Conservation (phyloP, 2,888 invertebrate genomes). For the Chorisops tibialis region DNA sequence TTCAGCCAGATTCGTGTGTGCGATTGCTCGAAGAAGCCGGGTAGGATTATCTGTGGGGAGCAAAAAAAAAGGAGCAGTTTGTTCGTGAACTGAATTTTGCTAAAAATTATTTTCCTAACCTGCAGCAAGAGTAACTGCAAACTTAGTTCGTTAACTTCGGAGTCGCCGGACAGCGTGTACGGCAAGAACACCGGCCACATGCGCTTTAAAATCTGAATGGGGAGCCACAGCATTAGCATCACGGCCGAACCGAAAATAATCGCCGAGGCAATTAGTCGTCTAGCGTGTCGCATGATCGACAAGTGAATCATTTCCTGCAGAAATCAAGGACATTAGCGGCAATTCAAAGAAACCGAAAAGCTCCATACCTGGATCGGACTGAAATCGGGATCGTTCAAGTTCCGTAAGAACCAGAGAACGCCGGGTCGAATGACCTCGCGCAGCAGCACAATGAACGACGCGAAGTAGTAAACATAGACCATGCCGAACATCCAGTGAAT, state of each 20-base stretch:
- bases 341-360: background rate
- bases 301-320: slow-evolving; percentile 95
- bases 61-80: background rate
- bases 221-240: slow-evolving; percentile 93
- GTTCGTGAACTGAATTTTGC: background rate
- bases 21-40: slow-evolving; percentile 92
- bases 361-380: slow-evolving; percentile 88
- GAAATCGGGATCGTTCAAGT: slow-evolving; percentile 98
- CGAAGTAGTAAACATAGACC: slow-evolving; percentile 99
- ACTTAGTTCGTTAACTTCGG: slow-evolving; percentile 90
- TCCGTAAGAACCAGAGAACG: slow-evolving; percentile 95
- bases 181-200: slow-evolving; percentile 87
- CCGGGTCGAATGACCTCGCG: slow-evolving; percentile 95
- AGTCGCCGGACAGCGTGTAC: slow-evolving; percentile 85
- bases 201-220: slow-evolving; percentile 79
- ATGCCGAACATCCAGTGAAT: slow-evolving; percentile 99
- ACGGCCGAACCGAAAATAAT: slow-evolving; percentile 96
- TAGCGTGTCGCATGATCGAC: slow-evolving; percentile 85
- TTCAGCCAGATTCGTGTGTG: slow-evolving; percentile 95
- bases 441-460: slow-evolving; percentile 88
- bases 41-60: slow-evolving; percentile 75
- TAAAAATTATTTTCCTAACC: slow-evolving; percentile 50
- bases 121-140: slow-evolving; percentile 87
- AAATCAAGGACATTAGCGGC: slow-evolving; percentile 25
- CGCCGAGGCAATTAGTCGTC: slow-evolving; percentile 87